Base-by-base conservation (phyloP, 1,140 invertebrate species). In the Laodelphax striatellus region DNA sequence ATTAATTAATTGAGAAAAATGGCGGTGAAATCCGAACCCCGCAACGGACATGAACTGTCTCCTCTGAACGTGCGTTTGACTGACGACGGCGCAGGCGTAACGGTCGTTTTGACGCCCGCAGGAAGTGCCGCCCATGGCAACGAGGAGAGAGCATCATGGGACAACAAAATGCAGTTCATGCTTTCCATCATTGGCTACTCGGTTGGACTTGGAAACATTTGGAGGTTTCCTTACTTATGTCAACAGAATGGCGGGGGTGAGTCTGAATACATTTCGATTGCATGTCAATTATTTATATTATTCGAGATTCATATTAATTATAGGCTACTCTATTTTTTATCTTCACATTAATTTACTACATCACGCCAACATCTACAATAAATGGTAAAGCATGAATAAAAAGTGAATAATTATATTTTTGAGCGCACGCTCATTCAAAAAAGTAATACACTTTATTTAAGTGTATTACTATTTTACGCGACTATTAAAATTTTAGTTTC, bases 161-260 rank as follows among this genome's bases (percentile, higher is more conserved):
- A 65, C 55, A 65, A 67, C 58, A 67, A 94, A 70, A 81, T 90
- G 76, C 90, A 94, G 73, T 95, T 93, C 72, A 89, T 94, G 74
- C 80, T 95, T 62, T 56, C 87, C 63, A 90, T 92, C 72, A 91
- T 94, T 54, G 90, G 90, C 1, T 92, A 92, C 73, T 91, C 89
- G 42, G 90, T 94, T 6, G 91, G 91, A 0, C 79, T 96, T 19
- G 93, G 92, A 3, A 67, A 65, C 56, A 65, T 67, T 14, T 63
- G 64, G 94, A 81, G 93, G 67, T 97, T 97, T 78, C 93, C 93
- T 10, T 96, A 94, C 71, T 76, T 96, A 57, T 94, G 91, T 69
- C 93, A 95, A 76, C 88, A 92, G 71, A 95, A 97, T 75, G 93
- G 93, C 52, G 93, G 93, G 75, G 92, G 92, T 93, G 21, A 61